A percentile compares a stretch with the other conserved stretches of the same genome.
phyloP scores from a whole-genome alignment of 92 coral and sea anemone genomes.

The Paragorgia papillata region DNA sequence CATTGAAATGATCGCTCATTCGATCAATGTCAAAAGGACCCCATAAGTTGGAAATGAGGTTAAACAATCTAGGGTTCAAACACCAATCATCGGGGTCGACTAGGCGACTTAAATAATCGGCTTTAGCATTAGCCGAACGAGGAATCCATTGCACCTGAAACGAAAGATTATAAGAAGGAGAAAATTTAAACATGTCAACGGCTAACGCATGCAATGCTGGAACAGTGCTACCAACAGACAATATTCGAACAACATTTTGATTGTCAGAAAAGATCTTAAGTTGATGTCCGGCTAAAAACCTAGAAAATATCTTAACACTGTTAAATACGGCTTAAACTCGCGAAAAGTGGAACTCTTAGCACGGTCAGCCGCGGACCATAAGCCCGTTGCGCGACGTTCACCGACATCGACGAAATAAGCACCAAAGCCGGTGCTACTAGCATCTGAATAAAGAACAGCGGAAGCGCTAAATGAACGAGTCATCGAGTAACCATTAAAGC shows the following conservation, averaged over 20 bases:
- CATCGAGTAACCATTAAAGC: constrained; percentile 1
- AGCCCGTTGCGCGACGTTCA: background rate
- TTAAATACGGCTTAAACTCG: background rate
- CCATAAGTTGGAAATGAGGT: constrained; percentile 34
- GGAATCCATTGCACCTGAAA: constrained; percentile 67
- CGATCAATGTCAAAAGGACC: constrained; percentile 62
- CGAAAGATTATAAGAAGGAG: constrained; percentile 25
- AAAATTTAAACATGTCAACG: constrained; percentile 8
- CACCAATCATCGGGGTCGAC: no score
- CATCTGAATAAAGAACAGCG: background rate
- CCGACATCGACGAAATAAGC: background rate
- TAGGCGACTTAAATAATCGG: no score
- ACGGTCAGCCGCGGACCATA: background rate
- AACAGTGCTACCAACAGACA: no score
- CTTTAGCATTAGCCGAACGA: constrained; percentile 35
- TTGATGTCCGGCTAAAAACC: constrained; percentile 13
- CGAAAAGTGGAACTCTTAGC: background rate
- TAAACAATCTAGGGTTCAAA: constrained; percentile 32
- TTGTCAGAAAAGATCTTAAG: constrained; percentile 46
- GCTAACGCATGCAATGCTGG: constrained; percentile 59
- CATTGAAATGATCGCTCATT: constrained; percentile 47
- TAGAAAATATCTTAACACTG: background rate
- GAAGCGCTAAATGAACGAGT: background rate
- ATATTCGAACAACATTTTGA: no score
- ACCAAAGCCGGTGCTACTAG: constrained; percentile 6